These are phyloP conservation scores for Stenoptilia bipunctidactyla DNA, from an alignment of 2,888 invertebrate species.

Conservation along the genomic window DNA sequence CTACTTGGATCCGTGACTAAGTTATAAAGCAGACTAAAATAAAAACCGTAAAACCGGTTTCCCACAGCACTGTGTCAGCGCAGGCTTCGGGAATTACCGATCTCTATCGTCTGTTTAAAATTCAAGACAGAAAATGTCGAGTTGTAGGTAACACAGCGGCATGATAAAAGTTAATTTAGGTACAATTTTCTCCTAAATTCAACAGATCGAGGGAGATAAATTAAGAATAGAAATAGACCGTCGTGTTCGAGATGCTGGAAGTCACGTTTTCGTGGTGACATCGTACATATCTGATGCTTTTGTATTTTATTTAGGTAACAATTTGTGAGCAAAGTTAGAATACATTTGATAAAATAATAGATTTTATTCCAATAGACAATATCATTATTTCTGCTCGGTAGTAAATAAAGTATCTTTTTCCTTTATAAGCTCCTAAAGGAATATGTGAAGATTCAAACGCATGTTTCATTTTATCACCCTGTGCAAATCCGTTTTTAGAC, in stretches of 20 bases:
- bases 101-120: slow-evolving; percentile 60
- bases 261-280: too few species aligned
- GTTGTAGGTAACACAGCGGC: slow-evolving; percentile 46
- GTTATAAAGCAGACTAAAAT: slow-evolving; percentile 57
- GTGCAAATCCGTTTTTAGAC: too few species aligned
- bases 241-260: not conserved
- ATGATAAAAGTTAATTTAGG: slow-evolving; percentile 48
- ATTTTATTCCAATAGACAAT: too few species aligned
- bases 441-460: too few species aligned
- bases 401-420: too few species aligned
- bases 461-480: too few species aligned
- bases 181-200: slow-evolving; percentile 39
- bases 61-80: slow-evolving; percentile 52
- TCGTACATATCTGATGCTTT: too few species aligned
- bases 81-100: slow-evolving; percentile 50
- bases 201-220: not conserved
- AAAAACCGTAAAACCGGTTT: slow-evolving; percentile 56
- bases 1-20: slow-evolving; percentile 64
- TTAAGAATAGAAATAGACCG: not conserved
- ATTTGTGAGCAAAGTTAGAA: too few species aligned
- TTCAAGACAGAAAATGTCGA: slow-evolving; percentile 47
- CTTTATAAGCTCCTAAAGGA: too few species aligned
- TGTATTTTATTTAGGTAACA: too few species aligned
- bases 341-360: too few species aligned
- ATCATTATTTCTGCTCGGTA: too few species aligned